Base-by-base conservation (phyloP, 1,140 invertebrate genomes). In the Drosophila leontia region DNA sequence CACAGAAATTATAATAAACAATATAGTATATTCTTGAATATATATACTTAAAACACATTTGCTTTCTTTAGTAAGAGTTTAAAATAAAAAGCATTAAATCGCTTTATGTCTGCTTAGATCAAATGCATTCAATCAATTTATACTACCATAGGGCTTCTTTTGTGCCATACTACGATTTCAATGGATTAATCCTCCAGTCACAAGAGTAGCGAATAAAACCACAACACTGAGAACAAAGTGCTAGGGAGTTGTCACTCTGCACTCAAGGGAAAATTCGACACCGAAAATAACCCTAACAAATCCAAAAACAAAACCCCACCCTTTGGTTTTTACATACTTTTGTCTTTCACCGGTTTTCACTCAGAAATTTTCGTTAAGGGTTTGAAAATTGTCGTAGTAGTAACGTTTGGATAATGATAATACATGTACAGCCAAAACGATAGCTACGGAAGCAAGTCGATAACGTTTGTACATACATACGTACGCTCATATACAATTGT, bases 51-150 rank as follows among this genome's bases (percentile, higher is more conserved):
- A 1, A 15, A 2, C 2, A 26, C 8, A 12, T 32, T 17, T 11
- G 11, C 15, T 11, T 51, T 34, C 5, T 9, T 7, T 17, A 34
- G 19, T 12, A 51, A 50, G 1, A 0, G 0, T 11, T 19, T 3
- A 45, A 37, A 17, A 6, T n/a, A 57, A 35, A n/a, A n/a, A n/a
- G 12, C 9, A 15, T 29, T 29, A 45, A 37, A 67, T 48, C 11
- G n/a, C 23, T 39, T 12, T 11, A 23, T 32, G 35, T n/a, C 29
- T 32, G 19, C 37, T 42, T 64, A 61, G 39, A 19, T 61, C 39
- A 47, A 32, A 62, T 15, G 34, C 34, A 47, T 37, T 47, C 59
- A 64, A 64, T 48, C 64, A 67, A 67, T 63, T 45, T 67, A 15
- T 19, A 47, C 45, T 26, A 26, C 29, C 44, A 64, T 67, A 67